Evolutionary conservation across 2,113 vertebrate species (phyloP), one percentile per base, ranked within the genome.

Genomic region (Prionailurus viverrinus): DNA sequence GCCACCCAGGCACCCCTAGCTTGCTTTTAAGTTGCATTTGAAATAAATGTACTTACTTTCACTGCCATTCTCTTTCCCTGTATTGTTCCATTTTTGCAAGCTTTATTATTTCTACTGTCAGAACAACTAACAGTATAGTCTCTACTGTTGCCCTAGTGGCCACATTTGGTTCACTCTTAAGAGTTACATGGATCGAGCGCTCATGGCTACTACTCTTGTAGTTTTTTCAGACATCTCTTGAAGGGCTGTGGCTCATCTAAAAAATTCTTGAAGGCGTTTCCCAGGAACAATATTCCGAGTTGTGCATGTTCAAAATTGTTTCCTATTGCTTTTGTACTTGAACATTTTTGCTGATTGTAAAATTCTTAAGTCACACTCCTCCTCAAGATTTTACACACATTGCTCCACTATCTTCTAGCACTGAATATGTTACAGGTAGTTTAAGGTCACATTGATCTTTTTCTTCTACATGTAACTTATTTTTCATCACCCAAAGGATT

Each of bases 311-410:
- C 63, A 68, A 85, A 68, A 74, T 33, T n/a, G n/a, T 61, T 81
- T 81, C 31, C n/a, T 89, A 39, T 63, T 63, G 55, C 16, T 65
- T 94, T 81, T 69, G 71, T 61, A 68, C 19, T 61, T 76, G 3
- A 86, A 87, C 31, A 89, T 61, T 97, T n/a, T 81, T 80, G 21
- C 29, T 95, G 71, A 19, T 91, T 82, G 63, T n/a, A 82, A 92
- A 89, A n/a, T 76, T 88, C 39, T 69, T 80, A 14, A 63, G 18
- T 81, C 51, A 89, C 3, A 58, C 18, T 61, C 58, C 33, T 61
- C 39, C 65, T 63, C 33, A 73, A 83, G 25, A 93, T 73, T 92
- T n/a, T 41, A 2, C 51, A 78, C 55, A 41, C 23, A 4, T 14
- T 84, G 15, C 29, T 84, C 41, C 51, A 51, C 41, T 41, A 36